Evolutionary conservation across 1,140 invertebrate species (phyloP).

Genomic region (Lordiphosa collinella): DNA sequence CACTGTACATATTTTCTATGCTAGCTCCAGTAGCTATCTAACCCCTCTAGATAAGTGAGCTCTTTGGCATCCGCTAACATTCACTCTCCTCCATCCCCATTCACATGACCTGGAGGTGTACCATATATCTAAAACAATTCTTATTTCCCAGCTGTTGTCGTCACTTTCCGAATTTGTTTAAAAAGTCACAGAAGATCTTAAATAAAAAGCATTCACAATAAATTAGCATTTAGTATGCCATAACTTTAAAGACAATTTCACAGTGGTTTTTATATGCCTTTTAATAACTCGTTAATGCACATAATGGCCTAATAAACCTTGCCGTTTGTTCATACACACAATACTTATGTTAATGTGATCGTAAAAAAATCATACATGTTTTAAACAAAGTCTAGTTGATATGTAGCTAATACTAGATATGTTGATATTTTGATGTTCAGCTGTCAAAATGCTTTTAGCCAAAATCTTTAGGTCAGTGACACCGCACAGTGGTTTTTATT

Average conservation of each 20-base stretch:
- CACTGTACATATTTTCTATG: no score
- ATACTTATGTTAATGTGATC: constrained; percentile 49
- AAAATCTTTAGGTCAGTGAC: constrained; percentile 25
- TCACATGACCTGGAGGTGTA: no score
- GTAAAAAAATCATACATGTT: constrained; percentile 24
- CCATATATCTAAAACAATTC: constrained; percentile 27
- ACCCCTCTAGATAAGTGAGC: no score
- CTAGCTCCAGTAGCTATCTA: no score
- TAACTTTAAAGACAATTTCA: neutral
- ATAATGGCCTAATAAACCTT: constrained; percentile 29
- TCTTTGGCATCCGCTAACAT: no score
- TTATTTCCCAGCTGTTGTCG: constrained; percentile 47
- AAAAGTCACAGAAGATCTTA: constrained; percentile 44
- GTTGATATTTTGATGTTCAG: constrained; percentile 42
- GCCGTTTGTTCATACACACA: constrained; percentile 10
- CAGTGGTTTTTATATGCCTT: constrained; percentile 16
- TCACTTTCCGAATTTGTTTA: constrained; percentile 42
- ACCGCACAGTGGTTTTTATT: constrained; percentile 1
- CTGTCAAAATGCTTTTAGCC: constrained; percentile 68
- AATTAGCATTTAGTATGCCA: constrained; percentile 14
- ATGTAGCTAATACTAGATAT: constrained; percentile 21
- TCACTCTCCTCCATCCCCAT: no score
- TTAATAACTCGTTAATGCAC: constrained; percentile 55
- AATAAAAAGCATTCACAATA: constrained; percentile 10
- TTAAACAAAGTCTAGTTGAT: constrained; percentile 8